A percentile compares a stretch with the other conserved stretches of the same genome.
These are phyloP conservation scores for Ancistrus triradiatus DNA, from an alignment of 2,113 vertebrate species.

Conservation along the genomic window DNA sequence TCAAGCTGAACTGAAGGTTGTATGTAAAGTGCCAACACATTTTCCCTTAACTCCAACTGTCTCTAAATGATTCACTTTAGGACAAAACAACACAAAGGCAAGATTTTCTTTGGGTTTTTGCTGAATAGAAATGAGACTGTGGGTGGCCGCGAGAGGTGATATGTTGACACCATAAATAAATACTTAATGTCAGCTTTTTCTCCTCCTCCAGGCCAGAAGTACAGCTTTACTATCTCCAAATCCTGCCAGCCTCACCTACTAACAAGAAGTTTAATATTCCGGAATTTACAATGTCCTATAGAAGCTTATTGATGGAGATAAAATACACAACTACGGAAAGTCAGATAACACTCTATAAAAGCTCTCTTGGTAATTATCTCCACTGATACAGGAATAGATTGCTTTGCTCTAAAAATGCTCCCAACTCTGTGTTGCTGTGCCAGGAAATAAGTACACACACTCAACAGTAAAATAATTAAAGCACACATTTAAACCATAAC, in stretches of 20 bases:
- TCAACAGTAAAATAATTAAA: too few relatives aligned
- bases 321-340: not conserved
- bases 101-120: not conserved
- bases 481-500: too few relatives aligned
- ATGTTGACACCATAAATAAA: not conserved
- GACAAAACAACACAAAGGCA: not conserved
- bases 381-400: too few relatives aligned
- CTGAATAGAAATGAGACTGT: not conserved
- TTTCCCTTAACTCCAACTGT: not conserved
- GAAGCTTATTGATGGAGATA: not conserved
- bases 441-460: too few relatives aligned
- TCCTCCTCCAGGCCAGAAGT: not conserved
- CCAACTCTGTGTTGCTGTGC: too few relatives aligned
- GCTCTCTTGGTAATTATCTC: too few relatives aligned
- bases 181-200: not conserved
- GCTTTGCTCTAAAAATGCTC: too few relatives aligned
- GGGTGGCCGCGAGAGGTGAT: slow-evolving; percentile 1
- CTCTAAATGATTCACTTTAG: not conserved
- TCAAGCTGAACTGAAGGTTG: slow-evolving; percentile 1
- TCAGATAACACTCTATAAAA: too few relatives aligned
- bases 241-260: not conserved
- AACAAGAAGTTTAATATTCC: not conserved
- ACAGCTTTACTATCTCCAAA: not conserved
- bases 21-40: not conserved
- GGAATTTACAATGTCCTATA: not conserved